Evolutionary conservation across 2,888 invertebrate genomes (phyloP).

Genomic region (Synanthedon tipuliformis): DNA sequence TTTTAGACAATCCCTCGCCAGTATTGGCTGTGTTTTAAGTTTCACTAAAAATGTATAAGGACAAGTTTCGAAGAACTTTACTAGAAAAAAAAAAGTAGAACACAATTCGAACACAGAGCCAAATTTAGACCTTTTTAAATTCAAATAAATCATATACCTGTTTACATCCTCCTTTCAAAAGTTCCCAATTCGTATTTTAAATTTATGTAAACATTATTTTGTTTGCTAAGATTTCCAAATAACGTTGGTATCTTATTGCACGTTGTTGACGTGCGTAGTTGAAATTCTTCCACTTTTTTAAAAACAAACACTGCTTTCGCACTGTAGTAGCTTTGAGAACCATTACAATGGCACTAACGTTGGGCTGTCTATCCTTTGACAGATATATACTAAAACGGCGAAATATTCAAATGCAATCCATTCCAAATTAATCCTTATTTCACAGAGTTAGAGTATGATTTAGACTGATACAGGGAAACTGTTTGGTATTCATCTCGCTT

Average conservation of each 20-base stretch:
- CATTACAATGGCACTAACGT: slow-evolving; percentile 27
- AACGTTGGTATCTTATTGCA: not conserved
- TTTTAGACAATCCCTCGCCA: too few species aligned
- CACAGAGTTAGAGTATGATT: slow-evolving; percentile 19
- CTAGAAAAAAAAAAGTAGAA: too few species aligned
- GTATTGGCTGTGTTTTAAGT: too few species aligned
- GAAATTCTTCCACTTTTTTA: not conserved
- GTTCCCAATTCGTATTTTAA: too few species aligned
- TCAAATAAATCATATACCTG: too few species aligned
- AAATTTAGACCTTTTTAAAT: too few species aligned
- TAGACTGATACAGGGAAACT: slow-evolving; percentile 5
- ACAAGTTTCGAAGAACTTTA: too few species aligned
- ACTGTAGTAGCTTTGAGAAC: slow-evolving; percentile 23
- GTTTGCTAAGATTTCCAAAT: not conserved
- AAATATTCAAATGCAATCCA: slow-evolving; percentile 1
- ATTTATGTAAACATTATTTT: too few species aligned
- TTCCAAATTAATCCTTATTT: slow-evolving; percentile 5
- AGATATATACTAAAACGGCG: slow-evolving; percentile 1
- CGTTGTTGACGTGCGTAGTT: too few species aligned
- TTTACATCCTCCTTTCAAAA: too few species aligned
- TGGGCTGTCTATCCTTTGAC: slow-evolving; percentile 10
- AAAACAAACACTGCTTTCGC: not conserved
- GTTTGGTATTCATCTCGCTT: slow-evolving; percentile 24
- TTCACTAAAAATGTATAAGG: too few species aligned
- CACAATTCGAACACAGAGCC: too few species aligned